Evolutionary conservation across 2,113 vertebrate genomes (phyloP).

Genomic region (Prionailurus viverrinus): DNA sequence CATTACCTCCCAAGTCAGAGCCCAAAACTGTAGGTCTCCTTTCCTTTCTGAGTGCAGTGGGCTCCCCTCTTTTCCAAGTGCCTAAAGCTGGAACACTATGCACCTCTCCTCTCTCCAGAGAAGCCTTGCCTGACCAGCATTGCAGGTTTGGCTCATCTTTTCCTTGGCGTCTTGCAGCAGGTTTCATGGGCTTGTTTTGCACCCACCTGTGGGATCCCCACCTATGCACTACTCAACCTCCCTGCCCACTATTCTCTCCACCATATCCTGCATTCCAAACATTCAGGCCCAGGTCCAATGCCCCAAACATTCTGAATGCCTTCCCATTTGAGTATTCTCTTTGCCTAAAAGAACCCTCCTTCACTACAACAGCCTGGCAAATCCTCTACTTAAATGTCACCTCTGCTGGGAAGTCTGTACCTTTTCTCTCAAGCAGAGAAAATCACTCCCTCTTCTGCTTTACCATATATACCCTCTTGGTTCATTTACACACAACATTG

Average conservation of each 20-base stretch:
- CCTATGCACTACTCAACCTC: background rate
- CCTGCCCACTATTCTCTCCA: background rate
- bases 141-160: background rate
- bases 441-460: background rate
- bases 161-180: background rate
- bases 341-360: background rate
- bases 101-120: rapidly evolving
- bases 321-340: rapidly evolving
- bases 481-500: background rate
- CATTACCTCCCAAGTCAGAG: background rate
- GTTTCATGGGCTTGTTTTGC: background rate
- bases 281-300: background rate
- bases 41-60: background rate
- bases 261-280: background rate
- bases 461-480: rapidly evolving
- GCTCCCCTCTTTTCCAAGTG: background rate
- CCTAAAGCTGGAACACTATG: background rate
- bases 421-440: background rate
- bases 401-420: background rate
- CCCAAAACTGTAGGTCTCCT: no score
- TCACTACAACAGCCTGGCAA: background rate
- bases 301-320: rapidly evolving
- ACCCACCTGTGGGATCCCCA: background rate
- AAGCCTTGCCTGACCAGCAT: background rate
- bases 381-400: background rate